Evolutionary conservation across 2,797 vertebrate genomes (phyloP).

Genomic region (Serranus cabrilla): DNA sequence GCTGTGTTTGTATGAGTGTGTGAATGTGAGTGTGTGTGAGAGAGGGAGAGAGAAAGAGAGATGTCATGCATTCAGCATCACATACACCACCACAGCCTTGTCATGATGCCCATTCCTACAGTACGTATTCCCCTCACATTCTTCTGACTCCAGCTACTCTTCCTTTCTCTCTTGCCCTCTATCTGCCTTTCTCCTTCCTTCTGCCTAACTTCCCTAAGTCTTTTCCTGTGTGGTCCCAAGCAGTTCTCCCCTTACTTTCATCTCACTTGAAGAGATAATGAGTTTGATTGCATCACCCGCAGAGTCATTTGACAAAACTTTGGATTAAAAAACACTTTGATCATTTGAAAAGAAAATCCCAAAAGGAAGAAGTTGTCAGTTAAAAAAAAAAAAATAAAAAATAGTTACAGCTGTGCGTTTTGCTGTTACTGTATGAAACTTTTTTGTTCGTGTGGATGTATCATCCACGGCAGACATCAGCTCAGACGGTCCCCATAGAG

Average conservation of each 20-base stretch:
- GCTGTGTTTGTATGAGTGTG: slow-evolving; percentile 45
- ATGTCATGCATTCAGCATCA: slow-evolving; percentile 39
- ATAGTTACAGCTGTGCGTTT: slow-evolving; percentile 4
- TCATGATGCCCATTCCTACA: slow-evolving; percentile 41
- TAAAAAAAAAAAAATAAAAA: slow-evolving; percentile 12
- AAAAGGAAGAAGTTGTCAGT: slow-evolving; percentile 40
- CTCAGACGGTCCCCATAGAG: slow-evolving; percentile 20
- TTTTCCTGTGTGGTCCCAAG: slow-evolving; percentile 74
- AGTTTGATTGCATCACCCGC: slow-evolving; percentile 76
- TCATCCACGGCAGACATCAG: slow-evolving; percentile 28
- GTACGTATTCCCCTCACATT: slow-evolving; percentile 7
- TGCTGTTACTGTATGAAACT: slow-evolving; percentile 12
- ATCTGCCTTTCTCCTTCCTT: slow-evolving; percentile 58
- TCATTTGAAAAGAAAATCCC: slow-evolving; percentile 44
- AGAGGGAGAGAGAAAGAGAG: slow-evolving; percentile 18
- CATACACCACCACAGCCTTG: slow-evolving; percentile 28
- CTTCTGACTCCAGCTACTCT: background rate
- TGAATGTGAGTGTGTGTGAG: slow-evolving; percentile 21
- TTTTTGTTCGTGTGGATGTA: slow-evolving; percentile 10
- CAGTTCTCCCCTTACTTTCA: slow-evolving; percentile 71
- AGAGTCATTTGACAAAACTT: slow-evolving; percentile 68
- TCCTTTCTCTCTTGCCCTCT: slow-evolving; percentile 45
- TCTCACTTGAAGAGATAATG: slow-evolving; percentile 74
- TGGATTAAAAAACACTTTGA: slow-evolving; percentile 66
- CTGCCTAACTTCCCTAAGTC: slow-evolving; percentile 44